These are phyloP conservation scores for Calameuta pallipes DNA, from an alignment of 2,888 invertebrate genomes.

Conservation along the genomic window DNA sequence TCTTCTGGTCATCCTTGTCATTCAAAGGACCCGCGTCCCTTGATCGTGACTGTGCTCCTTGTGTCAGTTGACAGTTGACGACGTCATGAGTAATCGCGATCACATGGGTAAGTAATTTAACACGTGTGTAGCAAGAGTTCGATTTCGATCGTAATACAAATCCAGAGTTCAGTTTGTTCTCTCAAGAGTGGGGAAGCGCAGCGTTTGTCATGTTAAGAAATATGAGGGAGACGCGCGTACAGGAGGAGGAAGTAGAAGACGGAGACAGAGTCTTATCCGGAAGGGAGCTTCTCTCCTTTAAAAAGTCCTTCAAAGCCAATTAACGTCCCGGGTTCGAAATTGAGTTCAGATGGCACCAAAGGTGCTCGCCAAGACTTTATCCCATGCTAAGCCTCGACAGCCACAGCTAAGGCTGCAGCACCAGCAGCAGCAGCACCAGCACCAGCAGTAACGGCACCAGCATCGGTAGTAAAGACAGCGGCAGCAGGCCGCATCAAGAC, in stretches of 20 bases:
- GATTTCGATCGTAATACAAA: neutral
- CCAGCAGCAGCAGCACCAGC: slow-evolving; percentile 36
- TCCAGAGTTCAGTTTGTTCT: neutral
- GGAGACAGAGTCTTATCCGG: neutral
- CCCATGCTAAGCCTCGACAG: slow-evolving; percentile 45
- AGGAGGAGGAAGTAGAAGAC: neutral
- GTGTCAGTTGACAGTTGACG: neutral
- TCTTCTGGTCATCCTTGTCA: neutral
- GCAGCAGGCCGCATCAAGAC: slow-evolving; percentile 13
- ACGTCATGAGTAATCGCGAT: neutral
- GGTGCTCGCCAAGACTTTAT: slow-evolving; percentile 46
- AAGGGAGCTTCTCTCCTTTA: neutral
- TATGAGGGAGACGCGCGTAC: neutral
- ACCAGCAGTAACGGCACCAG: slow-evolving; percentile 20
- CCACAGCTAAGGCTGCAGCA: slow-evolving; percentile 53
- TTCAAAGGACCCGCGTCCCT: neutral
- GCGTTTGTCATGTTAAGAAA: neutral
- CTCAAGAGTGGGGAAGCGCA: neutral
- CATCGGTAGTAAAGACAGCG: slow-evolving; percentile 26
- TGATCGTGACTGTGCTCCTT: neutral
- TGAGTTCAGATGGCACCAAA: slow-evolving; percentile 42
- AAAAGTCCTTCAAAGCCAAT: neutral
- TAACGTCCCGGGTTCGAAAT: slow-evolving; percentile 3
- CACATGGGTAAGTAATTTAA: neutral
- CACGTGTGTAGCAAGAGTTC: neutral